phyloP scores from a whole-genome alignment of 2,888 invertebrate species.

The Epirrita christyi region DNA sequence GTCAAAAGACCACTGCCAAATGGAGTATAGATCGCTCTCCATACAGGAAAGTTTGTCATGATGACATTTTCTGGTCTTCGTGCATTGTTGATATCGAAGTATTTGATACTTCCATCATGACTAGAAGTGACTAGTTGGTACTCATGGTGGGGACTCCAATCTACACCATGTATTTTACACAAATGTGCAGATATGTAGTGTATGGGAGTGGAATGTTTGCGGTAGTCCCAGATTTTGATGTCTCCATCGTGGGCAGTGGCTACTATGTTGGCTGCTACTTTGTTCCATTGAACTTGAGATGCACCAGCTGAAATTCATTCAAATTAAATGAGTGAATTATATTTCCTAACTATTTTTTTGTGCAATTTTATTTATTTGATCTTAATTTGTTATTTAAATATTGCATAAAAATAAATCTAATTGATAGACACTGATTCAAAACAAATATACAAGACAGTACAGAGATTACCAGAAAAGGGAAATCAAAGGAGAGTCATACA shows the following conservation, averaged over 20 bases:
- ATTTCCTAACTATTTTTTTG: too few relatives aligned
- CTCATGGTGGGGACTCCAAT: constrained; percentile 96
- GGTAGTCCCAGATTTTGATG: constrained; percentile 97
- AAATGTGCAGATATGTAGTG: constrained; percentile 97
- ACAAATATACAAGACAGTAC: too few relatives aligned
- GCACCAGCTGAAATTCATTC: constrained; percentile 88
- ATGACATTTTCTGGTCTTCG: constrained; percentile 93
- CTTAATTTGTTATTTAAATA: too few relatives aligned
- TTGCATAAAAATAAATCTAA: too few relatives aligned
- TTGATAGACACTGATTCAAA: too few relatives aligned
- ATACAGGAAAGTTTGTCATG: constrained; percentile 94
- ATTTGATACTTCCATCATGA: constrained; percentile 97
- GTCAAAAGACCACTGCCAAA: constrained; percentile 97
- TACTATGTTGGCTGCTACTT: constrained; percentile 91
- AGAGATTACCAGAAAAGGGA: neutral
- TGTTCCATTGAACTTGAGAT: constrained; percentile 97
- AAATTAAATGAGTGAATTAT: neutral
- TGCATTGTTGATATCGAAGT: constrained; percentile 95
- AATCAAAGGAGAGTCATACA: too few relatives aligned
- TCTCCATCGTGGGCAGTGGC: constrained; percentile 98
- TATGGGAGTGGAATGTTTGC: constrained; percentile 93
- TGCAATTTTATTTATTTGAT: too few relatives aligned
- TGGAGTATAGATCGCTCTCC: constrained; percentile 97
- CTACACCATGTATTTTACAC: constrained; percentile 94
- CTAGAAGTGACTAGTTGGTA: constrained; percentile 95